Evolutionary conservation across 2,113 vertebrate species (phyloP).

Genomic region (Paraplagusia blochii): DNA sequence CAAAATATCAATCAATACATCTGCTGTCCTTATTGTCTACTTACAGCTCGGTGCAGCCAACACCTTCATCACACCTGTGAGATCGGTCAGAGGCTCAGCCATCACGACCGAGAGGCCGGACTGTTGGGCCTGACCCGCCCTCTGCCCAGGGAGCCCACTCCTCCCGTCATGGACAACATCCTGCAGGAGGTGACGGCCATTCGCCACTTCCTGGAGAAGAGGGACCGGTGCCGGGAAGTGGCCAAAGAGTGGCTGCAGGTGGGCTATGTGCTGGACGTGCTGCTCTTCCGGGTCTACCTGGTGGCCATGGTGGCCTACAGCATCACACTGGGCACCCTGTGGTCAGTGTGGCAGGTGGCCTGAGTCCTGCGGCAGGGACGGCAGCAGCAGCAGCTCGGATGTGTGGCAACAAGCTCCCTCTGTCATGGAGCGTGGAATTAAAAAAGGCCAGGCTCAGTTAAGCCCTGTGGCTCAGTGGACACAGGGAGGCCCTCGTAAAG

Average conservation of each 20-base stretch:
- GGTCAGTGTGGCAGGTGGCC: conserved; percentile 90
- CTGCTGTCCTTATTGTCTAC: background rate
- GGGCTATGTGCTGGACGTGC: conserved; percentile 87
- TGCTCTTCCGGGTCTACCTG: conserved; percentile 91
- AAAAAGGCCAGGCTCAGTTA: background rate
- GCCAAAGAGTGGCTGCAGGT: conserved; percentile 93
- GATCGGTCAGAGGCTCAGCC: conserved; percentile 57
- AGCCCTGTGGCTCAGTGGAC: conserved; percentile 9
- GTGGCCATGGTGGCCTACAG: conserved; percentile 85
- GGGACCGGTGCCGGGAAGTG: conserved; percentile 80
- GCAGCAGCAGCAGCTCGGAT: background rate
- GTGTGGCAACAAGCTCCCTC: conserved; percentile 6
- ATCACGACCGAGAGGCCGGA: conserved; percentile 42
- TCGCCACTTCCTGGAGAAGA: conserved; percentile 85
- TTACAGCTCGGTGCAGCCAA: conserved; percentile 76
- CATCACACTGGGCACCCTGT: conserved; percentile 86
- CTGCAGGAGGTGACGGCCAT: conserved; percentile 85
- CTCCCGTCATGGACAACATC: conserved; percentile 69
- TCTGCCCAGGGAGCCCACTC: conserved; percentile 52
- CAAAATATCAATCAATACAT: background rate
- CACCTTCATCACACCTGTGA: conserved; percentile 68
- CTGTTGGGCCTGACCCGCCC: conserved; percentile 51
- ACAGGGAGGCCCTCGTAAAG: conserved; percentile 3
- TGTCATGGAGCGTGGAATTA: background rate
- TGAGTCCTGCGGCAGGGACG: conserved; percentile 58